Percentiles rank a stretch among this genome's conserved stretches.
Conservation (phyloP, 2,888 invertebrate genomes). For the Spilosoma lubricipeda region DNA sequence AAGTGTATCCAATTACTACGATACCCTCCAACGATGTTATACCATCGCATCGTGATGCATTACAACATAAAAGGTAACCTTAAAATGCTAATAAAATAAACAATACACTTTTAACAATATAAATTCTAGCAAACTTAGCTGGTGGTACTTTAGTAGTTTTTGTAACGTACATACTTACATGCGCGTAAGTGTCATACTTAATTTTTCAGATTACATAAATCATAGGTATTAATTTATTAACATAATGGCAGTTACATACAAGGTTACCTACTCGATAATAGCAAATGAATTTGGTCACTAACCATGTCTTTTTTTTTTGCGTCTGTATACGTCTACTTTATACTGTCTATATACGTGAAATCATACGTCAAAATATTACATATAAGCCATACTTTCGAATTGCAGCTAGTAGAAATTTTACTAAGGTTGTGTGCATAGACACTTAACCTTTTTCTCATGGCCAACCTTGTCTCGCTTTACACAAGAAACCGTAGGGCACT, state of each 20-base stretch:
- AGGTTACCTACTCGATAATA: conserved; percentile 13
- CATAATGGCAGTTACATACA: conserved; percentile 14
- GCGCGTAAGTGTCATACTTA: not conserved
- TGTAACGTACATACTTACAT: not conserved
- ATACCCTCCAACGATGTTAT: conserved; percentile 70
- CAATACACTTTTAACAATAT: conserved; percentile 21
- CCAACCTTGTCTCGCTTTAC: conserved; percentile 77
- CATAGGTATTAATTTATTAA: conserved; percentile 7
- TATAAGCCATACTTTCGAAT: conserved; percentile 38
- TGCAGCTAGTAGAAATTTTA: conserved; percentile 45
- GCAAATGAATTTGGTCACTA: conserved; percentile 16
- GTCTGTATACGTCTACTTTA: no score
- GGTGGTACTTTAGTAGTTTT: conserved; percentile 1
- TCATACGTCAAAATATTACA: no score
- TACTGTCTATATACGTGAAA: no score
- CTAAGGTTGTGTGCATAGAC: conserved; percentile 57
- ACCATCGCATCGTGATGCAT: conserved; percentile 63
- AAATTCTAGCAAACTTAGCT: not conserved
- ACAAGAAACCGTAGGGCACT: conserved; percentile 80
- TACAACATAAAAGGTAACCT: conserved; percentile 58
- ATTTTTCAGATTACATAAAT: conserved; percentile 7
- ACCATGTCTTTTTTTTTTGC: conserved; percentile 2
- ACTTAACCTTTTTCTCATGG: conserved; percentile 78
- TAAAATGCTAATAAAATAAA: conserved; percentile 49
- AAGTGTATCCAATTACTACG: conserved; percentile 82